These are phyloP conservation scores for Ibycter americanus DNA, from an alignment of 2,797 vertebrate species.

Conservation along the genomic window DNA sequence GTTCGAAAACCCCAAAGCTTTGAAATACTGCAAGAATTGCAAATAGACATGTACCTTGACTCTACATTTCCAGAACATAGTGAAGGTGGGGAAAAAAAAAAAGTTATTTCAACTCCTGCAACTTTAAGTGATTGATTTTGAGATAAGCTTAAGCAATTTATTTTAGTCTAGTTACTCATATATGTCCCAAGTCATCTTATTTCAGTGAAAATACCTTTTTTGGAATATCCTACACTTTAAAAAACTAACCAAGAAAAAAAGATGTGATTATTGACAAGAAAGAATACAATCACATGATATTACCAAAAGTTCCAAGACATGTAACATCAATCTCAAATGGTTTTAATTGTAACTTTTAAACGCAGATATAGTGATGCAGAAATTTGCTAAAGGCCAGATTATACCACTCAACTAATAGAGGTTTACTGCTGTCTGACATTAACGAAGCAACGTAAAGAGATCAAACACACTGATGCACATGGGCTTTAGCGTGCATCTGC, in stretches of 20 bases:
- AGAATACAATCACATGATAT: background rate
- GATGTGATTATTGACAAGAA: background rate
- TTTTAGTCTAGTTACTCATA: background rate
- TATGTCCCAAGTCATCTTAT: background rate
- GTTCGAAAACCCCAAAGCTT: background rate
- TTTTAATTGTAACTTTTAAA: background rate
- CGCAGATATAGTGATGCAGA: background rate
- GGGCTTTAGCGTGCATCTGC: background rate
- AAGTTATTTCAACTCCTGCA: background rate
- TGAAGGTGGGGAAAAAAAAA: background rate
- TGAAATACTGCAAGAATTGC: background rate
- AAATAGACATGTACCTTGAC: background rate
- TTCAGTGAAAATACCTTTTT: background rate
- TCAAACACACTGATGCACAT: fast-evolving
- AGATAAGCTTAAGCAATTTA: background rate
- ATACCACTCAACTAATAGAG: background rate
- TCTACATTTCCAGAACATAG: background rate
- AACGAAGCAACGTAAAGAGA: fast-evolving
- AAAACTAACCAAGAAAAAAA: background rate
- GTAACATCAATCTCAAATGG: background rate
- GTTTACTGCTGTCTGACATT: fast-evolving
- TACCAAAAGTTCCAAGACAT: background rate
- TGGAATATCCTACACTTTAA: background rate
- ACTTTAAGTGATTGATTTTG: background rate
- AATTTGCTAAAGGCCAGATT: background rate